Evolutionary conservation across 2,797 vertebrate genomes (phyloP).

Genomic region (Percopsis omiscomaycus): DNA sequence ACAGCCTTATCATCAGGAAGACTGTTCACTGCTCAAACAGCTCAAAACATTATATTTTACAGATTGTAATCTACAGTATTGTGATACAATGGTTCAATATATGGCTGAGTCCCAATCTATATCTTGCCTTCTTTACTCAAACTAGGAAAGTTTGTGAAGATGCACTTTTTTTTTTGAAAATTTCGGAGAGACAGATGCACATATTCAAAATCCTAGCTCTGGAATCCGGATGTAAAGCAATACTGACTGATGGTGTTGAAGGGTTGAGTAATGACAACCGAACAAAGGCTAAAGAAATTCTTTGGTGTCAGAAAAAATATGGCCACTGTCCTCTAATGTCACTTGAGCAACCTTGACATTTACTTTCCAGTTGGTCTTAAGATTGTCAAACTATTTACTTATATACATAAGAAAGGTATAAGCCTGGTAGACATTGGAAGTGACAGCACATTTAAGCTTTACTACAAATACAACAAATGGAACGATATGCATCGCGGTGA

Average conservation of each 20-base stretch:
- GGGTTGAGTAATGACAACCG: slow-evolving; percentile 52
- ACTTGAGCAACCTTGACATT: slow-evolving; percentile 57
- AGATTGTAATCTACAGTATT: slow-evolving; percentile 7
- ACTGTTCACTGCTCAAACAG: slow-evolving; percentile 38
- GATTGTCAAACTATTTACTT: slow-evolving; percentile 85
- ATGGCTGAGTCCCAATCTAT: slow-evolving; percentile 47
- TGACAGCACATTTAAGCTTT: slow-evolving; percentile 47
- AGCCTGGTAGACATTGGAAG: slow-evolving; percentile 68
- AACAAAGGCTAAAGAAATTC: slow-evolving; percentile 77
- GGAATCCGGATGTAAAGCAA: slow-evolving; percentile 18
- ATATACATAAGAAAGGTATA: slow-evolving; percentile 76
- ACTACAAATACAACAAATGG: slow-evolving; percentile 62
- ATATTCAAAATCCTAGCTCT: background rate
- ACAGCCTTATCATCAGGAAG: slow-evolving; percentile 29
- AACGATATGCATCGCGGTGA: slow-evolving; percentile 52
- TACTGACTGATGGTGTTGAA: slow-evolving; percentile 11
- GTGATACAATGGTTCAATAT: slow-evolving; percentile 27
- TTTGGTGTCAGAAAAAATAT: slow-evolving; percentile 85
- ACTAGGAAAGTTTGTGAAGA: slow-evolving; percentile 11
- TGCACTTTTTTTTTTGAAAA: slow-evolving; percentile 16
- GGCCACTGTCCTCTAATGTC: slow-evolving; percentile 77
- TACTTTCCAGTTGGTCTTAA: slow-evolving; percentile 79
- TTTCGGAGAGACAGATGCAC: slow-evolving; percentile 17
- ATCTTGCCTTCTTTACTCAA: slow-evolving; percentile 33
- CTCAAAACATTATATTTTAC: slow-evolving; percentile 27